phyloP scores from a whole-genome alignment of 1,140 invertebrate species.

The Neodiprion virginianus region DNA sequence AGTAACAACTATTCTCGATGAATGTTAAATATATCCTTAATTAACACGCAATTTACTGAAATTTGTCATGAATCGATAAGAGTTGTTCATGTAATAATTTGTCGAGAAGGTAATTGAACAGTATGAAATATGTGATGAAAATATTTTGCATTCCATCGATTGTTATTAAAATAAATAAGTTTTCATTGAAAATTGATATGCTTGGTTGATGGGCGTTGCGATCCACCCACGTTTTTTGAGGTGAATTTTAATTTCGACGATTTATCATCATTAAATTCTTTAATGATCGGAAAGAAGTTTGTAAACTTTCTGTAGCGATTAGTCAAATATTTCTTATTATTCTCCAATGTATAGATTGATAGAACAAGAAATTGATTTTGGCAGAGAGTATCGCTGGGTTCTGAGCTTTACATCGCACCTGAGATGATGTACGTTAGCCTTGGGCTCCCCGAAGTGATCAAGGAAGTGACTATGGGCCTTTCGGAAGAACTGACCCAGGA shows the following conservation, averaged over 20 bases:
- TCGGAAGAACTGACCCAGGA: constrained; percentile 54
- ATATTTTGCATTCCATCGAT: too few species aligned
- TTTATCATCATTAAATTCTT: not conserved
- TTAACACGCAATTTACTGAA: too few species aligned
- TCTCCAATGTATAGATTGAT: not conserved
- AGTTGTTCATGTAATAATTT: too few species aligned
- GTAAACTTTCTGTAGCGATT: constrained; percentile 1
- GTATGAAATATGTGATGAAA: too few species aligned
- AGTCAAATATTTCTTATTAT: not conserved
- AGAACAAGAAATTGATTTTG: constrained; percentile 24
- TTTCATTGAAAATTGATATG: too few species aligned
- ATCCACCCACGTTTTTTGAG: too few species aligned
- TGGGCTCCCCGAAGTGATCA: constrained; percentile 58
- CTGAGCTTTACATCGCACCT: constrained; percentile 61
- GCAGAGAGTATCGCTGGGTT: constrained; percentile 57
- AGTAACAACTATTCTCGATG: not conserved
- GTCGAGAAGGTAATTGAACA: too few species aligned
- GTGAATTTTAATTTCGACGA: not conserved
- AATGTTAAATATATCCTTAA: not conserved
- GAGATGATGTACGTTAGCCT: constrained; percentile 63
- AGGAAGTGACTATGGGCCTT: constrained; percentile 57
- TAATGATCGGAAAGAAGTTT: not conserved
- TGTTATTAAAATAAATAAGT: too few species aligned
- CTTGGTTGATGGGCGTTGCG: too few species aligned
- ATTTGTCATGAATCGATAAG: too few species aligned